These are phyloP conservation scores for Acrocephalus arundinaceus DNA, from an alignment of 2,113 vertebrate genomes.

Conservation along the genomic window DNA sequence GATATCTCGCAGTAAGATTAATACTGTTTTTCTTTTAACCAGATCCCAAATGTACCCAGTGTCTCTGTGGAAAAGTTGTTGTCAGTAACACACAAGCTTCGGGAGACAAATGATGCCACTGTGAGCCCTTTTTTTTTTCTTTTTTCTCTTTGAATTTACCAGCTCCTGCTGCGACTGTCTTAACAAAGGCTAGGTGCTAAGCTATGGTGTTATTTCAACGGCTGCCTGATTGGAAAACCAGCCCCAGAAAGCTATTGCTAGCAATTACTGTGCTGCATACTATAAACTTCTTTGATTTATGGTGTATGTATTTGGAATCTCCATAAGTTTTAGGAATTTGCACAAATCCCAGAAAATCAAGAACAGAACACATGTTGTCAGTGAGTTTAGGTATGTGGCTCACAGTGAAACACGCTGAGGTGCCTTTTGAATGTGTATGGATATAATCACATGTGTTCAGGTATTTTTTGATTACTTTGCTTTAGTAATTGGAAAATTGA, in stretches of 20 bases:
- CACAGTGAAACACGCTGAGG: background rate
- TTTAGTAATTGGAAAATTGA: background rate
- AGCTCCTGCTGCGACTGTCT: background rate
- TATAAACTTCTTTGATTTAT: background rate
- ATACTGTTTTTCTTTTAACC: slow-evolving; percentile 1
- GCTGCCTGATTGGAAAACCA: background rate
- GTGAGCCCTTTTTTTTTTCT: slow-evolving; percentile 71
- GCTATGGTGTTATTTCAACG: background rate
- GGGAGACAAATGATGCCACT: slow-evolving; percentile 83
- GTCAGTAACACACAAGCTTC: slow-evolving; percentile 88
- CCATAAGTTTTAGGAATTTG: background rate
- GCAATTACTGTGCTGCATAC: background rate
- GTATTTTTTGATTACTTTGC: background rate
- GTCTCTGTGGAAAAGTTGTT: slow-evolving; percentile 86
- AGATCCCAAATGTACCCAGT: slow-evolving; percentile 83
- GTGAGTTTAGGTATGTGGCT: background rate
- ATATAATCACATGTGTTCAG: background rate
- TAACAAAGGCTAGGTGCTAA: background rate
- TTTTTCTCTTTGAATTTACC: background rate
- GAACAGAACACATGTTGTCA: background rate
- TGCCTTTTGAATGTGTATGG: background rate
- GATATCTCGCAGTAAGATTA: background rate
- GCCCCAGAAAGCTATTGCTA: background rate
- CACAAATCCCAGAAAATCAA: background rate
- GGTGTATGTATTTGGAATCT: background rate